Evolutionary conservation across 2,113 vertebrate genomes (phyloP), one percentile per base, ranked within the genome.

Genomic region (Ranitomeya variabilis): DNA sequence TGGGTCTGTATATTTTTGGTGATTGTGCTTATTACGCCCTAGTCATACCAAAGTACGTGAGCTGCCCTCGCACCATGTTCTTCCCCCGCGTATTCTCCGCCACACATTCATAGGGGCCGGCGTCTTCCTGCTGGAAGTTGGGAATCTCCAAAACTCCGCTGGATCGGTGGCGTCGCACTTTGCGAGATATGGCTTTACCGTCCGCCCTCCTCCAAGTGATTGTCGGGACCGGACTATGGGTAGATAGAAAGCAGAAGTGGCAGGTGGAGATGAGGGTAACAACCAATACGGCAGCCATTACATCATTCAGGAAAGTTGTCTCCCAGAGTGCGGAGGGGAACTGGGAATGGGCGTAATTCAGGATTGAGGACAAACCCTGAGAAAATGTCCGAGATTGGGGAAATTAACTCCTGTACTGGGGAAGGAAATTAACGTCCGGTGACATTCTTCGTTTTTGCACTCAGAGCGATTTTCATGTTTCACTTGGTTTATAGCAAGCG

Each of bases 111-210:
- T 99, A 99, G 0, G 85, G 92, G 0, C 97, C 97, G 0, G 97
- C 94, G 0, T 99, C 98, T 80, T 99, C 98, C 88, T 98, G 98
- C 92, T 99, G 98, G 87, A 99, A 99, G 69, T 98, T 99, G 3
- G 97, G 98, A 92, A 99, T 98, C 91, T 99, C 98, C 11, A 99
- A 94, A 67, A 98, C 95, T 0, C 97, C 97, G 3, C 94, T 97
- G 0, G 96, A 95, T 57, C 97, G 96, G 91, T 97, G 96, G 21
- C 96, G 94, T 89, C 97, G 95, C 69, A 98, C 97, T 89, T 99
- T 99, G 80, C 96, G 94, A 4, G 97, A 95, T 57, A 99, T 95
- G 0, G 96, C 95, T 7, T 96, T 94, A 2, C 96, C 94, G 0
- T 99, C 98, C 0, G 94, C 95, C 91, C 97, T 95, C 89, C 94